Percentiles rank a stretch among this genome's conserved stretches.
Conservation (phyloP, 2,797 vertebrate species). For the Gymnocypris eckloni region DNA sequence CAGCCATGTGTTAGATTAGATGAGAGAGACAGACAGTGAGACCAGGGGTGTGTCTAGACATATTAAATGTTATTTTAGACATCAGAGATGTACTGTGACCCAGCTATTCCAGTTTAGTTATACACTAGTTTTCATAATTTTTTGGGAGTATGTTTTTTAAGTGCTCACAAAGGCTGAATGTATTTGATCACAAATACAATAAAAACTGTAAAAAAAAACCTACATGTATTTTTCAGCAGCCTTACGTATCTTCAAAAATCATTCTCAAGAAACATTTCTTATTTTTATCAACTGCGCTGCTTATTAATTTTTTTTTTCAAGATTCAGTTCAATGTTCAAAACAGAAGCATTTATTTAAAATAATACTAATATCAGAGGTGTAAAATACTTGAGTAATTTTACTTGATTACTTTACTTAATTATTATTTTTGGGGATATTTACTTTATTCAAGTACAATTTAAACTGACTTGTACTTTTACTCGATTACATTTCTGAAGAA, state of each 20-base stretch:
- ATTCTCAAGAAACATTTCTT: neutral
- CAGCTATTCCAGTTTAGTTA: neutral
- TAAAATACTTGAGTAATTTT: no score
- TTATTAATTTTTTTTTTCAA: neutral
- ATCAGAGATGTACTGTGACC: neutral
- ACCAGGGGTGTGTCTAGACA: neutral
- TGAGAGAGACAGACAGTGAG: neutral
- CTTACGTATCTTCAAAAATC: neutral
- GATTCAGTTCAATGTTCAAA: neutral
- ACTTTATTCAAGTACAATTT: no score
- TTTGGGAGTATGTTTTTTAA: neutral
- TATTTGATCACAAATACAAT: neutral
- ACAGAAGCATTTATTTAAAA: neutral
- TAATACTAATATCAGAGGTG: neutral
- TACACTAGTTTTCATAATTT: neutral
- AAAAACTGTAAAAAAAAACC: no score
- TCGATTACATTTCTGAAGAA: no score
- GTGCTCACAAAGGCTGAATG: neutral
- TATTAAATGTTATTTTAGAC: neutral
- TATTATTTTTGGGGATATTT: no score
- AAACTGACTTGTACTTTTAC: no score
- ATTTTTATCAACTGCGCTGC: no score
- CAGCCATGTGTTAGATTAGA: constrained; percentile 16
- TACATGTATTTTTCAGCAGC: neutral
- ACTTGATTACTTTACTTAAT: no score